phyloP scores from a whole-genome alignment of 2,797 vertebrate genomes.

The Myiotriccus ornatus region DNA sequence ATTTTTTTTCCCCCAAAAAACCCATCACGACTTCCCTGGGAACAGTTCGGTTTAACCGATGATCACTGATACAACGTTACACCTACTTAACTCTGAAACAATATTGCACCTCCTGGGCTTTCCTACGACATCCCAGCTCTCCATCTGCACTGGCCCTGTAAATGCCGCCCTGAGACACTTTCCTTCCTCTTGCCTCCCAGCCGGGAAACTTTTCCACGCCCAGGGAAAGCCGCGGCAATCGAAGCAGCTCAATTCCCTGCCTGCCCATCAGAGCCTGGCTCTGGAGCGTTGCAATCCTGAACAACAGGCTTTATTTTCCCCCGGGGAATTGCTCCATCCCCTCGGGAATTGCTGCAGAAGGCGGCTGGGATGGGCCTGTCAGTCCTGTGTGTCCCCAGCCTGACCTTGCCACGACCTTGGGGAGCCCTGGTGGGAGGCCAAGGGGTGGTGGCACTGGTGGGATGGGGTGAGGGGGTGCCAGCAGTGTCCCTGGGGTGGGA shows the following conservation, averaged over 20 bases:
- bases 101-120: fast-evolving
- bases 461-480: not conserved
- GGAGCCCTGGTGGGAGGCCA: not conserved
- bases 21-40: fast-evolving
- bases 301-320: fast-evolving
- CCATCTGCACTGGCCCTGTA: fast-evolving
- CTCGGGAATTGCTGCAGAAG: fast-evolving
- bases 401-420: not conserved
- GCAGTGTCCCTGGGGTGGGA: not conserved
- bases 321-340: fast-evolving
- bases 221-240: not conserved
- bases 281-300: fast-evolving
- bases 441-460: not conserved
- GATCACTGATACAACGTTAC: not conserved
- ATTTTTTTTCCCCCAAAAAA: not conserved
- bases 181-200: not conserved
- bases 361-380: not conserved
- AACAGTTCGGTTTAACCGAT: not conserved
- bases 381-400: not conserved
- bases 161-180: fast-evolving
- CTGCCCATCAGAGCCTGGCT: not conserved
- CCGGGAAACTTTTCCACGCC: not conserved
- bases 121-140: fast-evolving
- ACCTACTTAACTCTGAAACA: not conserved
- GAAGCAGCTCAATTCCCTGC: not conserved